Percentiles rank a stretch among this genome's conserved stretches.
Conservation (phyloP, 2,888 invertebrate genomes). For the Encarsia formosa region DNA sequence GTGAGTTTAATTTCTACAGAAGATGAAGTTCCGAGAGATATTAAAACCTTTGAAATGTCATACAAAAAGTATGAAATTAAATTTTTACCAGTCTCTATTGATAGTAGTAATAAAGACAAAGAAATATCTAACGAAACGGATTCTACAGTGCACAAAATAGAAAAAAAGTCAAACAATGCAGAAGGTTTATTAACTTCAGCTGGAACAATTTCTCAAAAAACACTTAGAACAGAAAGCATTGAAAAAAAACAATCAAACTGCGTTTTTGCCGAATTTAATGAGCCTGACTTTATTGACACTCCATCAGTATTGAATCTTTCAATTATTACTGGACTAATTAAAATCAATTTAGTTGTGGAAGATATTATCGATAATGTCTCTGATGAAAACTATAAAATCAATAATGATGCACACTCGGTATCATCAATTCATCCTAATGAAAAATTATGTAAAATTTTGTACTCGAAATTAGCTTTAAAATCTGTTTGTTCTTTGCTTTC, state of each 20-base stretch:
- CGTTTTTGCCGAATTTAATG: conserved; percentile 15
- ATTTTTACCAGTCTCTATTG: conserved; percentile 43
- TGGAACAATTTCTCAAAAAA: no score
- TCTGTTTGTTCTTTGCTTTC: conserved; percentile 45
- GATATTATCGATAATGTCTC: no score
- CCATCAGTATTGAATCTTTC: conserved; percentile 42
- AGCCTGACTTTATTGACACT: conserved; percentile 37
- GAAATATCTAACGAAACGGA: no score
- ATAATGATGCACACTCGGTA: conserved; percentile 31
- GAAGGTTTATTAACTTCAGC: no score
- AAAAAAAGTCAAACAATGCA: no score
- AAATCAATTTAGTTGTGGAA: conserved; percentile 28
- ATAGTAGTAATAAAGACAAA: no score
- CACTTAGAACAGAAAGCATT: no score
- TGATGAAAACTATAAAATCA: conserved; percentile 27
- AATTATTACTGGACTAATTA: conserved; percentile 41
- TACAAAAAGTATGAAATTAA: conserved; percentile 35
- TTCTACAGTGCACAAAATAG: no score
- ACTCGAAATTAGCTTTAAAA: conserved; percentile 43
- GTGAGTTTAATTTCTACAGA: conserved; percentile 35
- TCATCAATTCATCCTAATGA: conserved; percentile 39
- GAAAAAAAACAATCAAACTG: no score
- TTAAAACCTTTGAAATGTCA: no score
- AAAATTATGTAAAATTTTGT: conserved; percentile 37
- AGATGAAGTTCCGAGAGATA: conserved; percentile 31